Evolutionary conservation across 1,140 invertebrate species (phyloP), one percentile per base, ranked within the genome.

Genomic region (Oscheius sp.): DNA sequence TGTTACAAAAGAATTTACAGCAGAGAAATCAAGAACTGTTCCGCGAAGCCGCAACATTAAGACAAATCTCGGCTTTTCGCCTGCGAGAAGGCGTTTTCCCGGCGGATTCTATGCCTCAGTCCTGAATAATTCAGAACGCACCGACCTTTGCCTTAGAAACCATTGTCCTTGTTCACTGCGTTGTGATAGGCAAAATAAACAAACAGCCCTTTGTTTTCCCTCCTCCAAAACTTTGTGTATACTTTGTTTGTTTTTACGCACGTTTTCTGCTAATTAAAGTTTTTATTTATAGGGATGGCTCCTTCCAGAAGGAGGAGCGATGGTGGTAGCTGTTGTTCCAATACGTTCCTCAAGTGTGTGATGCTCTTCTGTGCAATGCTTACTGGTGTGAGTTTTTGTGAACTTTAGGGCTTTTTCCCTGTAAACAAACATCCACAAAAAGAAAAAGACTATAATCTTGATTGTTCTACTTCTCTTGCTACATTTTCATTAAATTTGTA

Each of bases 121-220:
- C n/a, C n/a, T 55, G 49, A 55, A 55, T 55, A 55, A 55, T 55
- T 55, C 49, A 55, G 23, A 15, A 42, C 38, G 38, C 7, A 26
- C 49, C 28, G 49, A 55, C 49, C 23, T 13, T 4, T 4, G 7
- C 49, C 49, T 55, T 55, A 20, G 7, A 55, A 55, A 55, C 28
- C 28, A 23, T 23, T 23, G 15, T 55, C 49, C 4, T 4, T 7
- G 7, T 23, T 4, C 49, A 23, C 49, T 23, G 7, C 23, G 15
- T 15, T 20, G 49, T 55, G 49, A 55, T 55, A 23, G 49, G 15
- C 49, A 23, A 7, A 4, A 55, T 23, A 55, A 55, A 23, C 23
- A 23, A 13, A 55, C 23, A 13, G 23, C 49, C 23, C 7, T 23
- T 26, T 15, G 7, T 23, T 55, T 55, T 23, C 4, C 49, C n/a